Base-by-base conservation (phyloP, 2,113 vertebrate species). In the Nesospiza acunhae region DNA sequence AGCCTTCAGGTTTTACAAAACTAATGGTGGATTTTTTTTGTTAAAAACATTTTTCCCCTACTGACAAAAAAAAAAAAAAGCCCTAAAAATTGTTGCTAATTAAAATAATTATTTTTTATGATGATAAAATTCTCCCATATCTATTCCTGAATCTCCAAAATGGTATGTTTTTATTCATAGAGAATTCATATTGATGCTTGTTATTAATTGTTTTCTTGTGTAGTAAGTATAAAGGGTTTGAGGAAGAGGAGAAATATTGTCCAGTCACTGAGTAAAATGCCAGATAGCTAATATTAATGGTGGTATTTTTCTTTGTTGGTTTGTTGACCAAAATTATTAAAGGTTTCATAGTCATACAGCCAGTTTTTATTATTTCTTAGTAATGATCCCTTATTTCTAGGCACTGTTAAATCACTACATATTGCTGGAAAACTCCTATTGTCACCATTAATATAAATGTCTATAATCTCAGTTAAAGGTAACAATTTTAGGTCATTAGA, bases 1-100 rank as follows among this genome's bases (percentile, higher is more conserved):
- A 66, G 8, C 3, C 70, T 83, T 82, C 20, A 37, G 22, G 7
- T 41, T 80, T 70, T 49, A 53, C 4, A 73, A 66, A 78, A 59
- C 20, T 42, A 35, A 52, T 24, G 15, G 16, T 44, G 27, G 1
- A 0, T 0, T 19, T 19, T 26, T 72, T 68, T 49, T 52, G 10
- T 26, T 39, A 55, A 68, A 44, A 79, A n/a, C 7, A 4, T 33
- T 28, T 17, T 18, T 28, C 18, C 6, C 6, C 44, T 64, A 9
- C 21, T 35, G 28, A 39, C 49, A 52, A 83, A 89, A 82, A 63
- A 41, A 4, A 63, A 37, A 4, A 5, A 16, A 5, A 8, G 1
- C 3, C 6, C 13, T 67, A 4, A 80, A 84, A 53, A 56, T 60
- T 82, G 52, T 52, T 75, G 19, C 24, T 75, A 49, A 84, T 88